These are phyloP conservation scores for Scylla paramamosain DNA, from an alignment of 1,140 invertebrate genomes.

Conservation along the genomic window DNA sequence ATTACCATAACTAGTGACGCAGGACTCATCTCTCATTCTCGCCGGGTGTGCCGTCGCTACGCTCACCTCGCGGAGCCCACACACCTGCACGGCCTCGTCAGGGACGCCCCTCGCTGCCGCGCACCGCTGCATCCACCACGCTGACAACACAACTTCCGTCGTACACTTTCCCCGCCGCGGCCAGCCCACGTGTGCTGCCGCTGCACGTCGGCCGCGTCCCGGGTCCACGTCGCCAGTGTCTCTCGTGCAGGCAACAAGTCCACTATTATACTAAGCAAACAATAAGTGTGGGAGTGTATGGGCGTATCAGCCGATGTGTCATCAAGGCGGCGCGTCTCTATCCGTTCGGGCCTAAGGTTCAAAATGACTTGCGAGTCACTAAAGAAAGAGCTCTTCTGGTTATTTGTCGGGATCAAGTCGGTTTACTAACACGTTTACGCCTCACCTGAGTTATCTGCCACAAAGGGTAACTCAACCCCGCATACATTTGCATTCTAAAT, in stretches of 20 bases:
- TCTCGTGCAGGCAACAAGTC: conserved; percentile 69
- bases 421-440: conserved; percentile 77
- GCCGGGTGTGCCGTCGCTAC: no score
- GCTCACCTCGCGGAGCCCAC: background rate
- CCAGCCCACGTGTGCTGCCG: background rate
- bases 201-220: background rate
- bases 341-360: conserved; percentile 33
- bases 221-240: background rate
- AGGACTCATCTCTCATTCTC: conserved; percentile 48
- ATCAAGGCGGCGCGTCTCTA: background rate
- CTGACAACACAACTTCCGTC: background rate
- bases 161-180: background rate
- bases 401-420: conserved; percentile 69
- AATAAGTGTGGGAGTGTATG: conserved; percentile 58
- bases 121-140: background rate
- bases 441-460: conserved; percentile 74
- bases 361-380: conserved; percentile 19
- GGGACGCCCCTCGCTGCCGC: background rate
- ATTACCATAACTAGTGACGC: conserved; percentile 63
- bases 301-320: conserved; percentile 34
- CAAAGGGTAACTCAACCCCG: conserved; percentile 69
- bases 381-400: conserved; percentile 44
- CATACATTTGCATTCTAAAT: conserved; percentile 71
- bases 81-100: background rate
- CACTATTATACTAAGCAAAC: conserved; percentile 77